A percentile compares a stretch with the other conserved stretches of the same genome.
Evolutionary conservation across 2,888 invertebrate species (phyloP).

Genomic region (Pterobdella sp.): DNA sequence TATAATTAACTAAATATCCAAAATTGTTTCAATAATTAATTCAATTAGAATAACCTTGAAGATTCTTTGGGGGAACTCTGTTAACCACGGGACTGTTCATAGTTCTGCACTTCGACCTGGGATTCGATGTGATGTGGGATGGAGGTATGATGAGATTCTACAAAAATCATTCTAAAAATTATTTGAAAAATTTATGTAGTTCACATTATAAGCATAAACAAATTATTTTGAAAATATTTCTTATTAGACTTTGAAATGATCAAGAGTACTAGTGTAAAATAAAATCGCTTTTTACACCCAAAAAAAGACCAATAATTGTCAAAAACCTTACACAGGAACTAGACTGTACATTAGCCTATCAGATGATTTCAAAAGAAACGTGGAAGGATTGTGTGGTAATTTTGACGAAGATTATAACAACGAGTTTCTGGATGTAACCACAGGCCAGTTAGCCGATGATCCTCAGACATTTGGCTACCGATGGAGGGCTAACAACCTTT

Average conservation of each 20-base stretch:
- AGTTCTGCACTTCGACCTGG: conserved; percentile 20
- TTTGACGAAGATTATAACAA: conserved; percentile 34
- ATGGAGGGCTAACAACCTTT: conserved; percentile 32
- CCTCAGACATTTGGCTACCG: conserved; percentile 34
- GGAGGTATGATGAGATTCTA: conserved; percentile 25
- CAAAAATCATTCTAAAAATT: too few species aligned
- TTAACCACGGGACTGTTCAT: conserved; percentile 21
- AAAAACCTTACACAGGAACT: conserved; percentile 32
- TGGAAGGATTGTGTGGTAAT: conserved; percentile 38
- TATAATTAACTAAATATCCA: too few species aligned
- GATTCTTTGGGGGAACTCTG: conserved; percentile 23
- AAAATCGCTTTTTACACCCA: not conserved
- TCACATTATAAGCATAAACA: too few species aligned
- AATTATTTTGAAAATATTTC: too few species aligned
- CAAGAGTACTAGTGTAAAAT: too few species aligned
- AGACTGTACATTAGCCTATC: conserved; percentile 34
- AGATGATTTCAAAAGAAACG: conserved; percentile 28
- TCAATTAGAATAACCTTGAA: too few species aligned
- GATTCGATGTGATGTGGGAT: conserved; percentile 32
- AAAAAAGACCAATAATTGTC: not conserved
- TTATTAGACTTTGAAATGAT: too few species aligned
- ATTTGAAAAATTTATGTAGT: too few species aligned
- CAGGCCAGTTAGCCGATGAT: conserved; percentile 28
- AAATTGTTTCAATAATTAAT: too few species aligned
- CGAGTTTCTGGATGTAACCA: conserved; percentile 32